These are phyloP conservation scores for Motacilla tschutschensis DNA, from an alignment of 2,113 vertebrate species.

Conservation along the genomic window DNA sequence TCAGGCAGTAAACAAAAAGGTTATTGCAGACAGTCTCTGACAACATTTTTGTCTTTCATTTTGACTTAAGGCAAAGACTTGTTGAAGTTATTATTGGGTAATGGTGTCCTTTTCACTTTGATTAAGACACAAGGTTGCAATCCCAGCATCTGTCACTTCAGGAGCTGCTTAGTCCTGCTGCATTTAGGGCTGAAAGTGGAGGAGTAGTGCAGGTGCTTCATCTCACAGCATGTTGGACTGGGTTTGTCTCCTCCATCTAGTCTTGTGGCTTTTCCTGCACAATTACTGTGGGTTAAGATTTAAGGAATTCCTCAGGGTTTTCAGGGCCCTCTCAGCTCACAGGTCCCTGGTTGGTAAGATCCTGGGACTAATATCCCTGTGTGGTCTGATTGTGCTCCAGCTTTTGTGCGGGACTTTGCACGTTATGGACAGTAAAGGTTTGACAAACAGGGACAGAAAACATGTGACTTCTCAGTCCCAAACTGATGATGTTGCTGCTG, in stretches of 20 bases:
- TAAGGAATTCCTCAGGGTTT: background rate
- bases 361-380: background rate
- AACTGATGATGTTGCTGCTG: conserved; percentile 21
- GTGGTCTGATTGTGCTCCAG: background rate
- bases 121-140: background rate
- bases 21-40: background rate
- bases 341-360: background rate
- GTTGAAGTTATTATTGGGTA: background rate
- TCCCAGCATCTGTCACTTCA: background rate
- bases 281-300: background rate
- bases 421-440: background rate
- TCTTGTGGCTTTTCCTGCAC: background rate
- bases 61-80: background rate
- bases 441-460: background rate
- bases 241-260: background rate
- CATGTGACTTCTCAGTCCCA: conserved; percentile 35
- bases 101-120: background rate
- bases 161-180: background rate
- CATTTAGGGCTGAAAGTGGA: background rate
- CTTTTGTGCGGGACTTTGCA: background rate
- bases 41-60: background rate
- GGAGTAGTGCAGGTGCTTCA: background rate
- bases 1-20: background rate
- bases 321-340: background rate
- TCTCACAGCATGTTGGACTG: background rate